phyloP scores from a whole-genome alignment of 2,113 vertebrate species.

The Todiramphus chloris region DNA sequence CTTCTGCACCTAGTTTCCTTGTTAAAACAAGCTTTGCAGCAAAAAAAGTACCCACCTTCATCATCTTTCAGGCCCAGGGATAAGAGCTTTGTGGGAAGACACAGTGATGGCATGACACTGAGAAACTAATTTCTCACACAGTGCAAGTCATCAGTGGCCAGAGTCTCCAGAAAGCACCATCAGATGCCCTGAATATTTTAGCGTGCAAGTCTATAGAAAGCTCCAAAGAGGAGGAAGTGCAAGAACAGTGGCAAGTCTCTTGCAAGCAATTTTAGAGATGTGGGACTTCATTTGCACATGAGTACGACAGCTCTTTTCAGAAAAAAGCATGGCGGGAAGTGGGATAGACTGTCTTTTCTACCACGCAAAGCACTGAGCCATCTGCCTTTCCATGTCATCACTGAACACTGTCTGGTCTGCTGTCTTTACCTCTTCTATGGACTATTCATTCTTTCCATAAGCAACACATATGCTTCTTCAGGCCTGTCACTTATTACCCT shows the following conservation, averaged over 20 bases:
- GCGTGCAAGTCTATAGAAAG: not conserved
- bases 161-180: not conserved
- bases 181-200: not conserved
- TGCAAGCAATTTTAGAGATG: not conserved
- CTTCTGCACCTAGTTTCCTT: not conserved
- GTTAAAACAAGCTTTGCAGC: not conserved
- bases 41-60: not conserved
- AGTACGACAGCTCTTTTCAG: not conserved
- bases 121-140: not conserved
- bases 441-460: not conserved
- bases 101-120: not conserved
- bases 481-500: not conserved
- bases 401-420: not conserved
- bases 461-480: not conserved
- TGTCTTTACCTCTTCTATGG: not conserved
- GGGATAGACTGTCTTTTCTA: not conserved
- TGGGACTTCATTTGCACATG: not conserved
- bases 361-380: not conserved
- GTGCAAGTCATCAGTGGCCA: not conserved
- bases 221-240: constrained; percentile 26
- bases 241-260: not conserved
- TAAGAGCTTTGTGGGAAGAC: not conserved
- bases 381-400: not conserved
- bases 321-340: not conserved
- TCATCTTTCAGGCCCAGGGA: not conserved